Conservation (phyloP, 2,113 vertebrate species). For the Trinectes maculatus region DNA sequence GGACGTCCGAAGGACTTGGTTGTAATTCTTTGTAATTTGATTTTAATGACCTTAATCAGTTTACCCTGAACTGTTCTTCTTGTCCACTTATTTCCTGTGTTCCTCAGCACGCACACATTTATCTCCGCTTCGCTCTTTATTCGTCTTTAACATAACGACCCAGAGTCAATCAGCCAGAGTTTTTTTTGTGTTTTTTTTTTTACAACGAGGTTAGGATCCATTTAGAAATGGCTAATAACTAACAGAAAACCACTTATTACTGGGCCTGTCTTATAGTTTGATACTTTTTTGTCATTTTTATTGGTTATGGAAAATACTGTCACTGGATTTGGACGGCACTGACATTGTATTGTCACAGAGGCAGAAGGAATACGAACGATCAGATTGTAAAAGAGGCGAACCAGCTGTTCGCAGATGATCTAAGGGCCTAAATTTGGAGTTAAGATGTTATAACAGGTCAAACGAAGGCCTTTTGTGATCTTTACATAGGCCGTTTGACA, state of each 20-base stretch:
- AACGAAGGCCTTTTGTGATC: background rate
- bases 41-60: conserved; percentile 82
- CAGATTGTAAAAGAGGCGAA: background rate
- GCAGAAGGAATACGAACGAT: background rate
- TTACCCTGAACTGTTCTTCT: conserved; percentile 31
- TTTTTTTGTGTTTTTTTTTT: no score
- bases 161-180: background rate
- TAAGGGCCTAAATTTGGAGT: background rate
- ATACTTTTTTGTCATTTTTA: background rate
- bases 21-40: conserved; percentile 82
- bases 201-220: no score
- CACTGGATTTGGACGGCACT: background rate
- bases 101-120: background rate
- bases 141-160: conserved; percentile 5
- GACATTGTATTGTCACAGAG: background rate
- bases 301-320: background rate
- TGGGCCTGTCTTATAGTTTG: no score
- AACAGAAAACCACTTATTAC: no score
- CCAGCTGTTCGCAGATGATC: background rate
- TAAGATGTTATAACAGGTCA: background rate
- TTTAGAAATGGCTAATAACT: no score
- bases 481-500: background rate
- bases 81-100: conserved; percentile 23
- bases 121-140: background rate
- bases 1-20: conserved; percentile 36